These are phyloP conservation scores for Drosophila silvestris DNA, from an alignment of 2,888 invertebrate species.

Conservation along the genomic window DNA sequence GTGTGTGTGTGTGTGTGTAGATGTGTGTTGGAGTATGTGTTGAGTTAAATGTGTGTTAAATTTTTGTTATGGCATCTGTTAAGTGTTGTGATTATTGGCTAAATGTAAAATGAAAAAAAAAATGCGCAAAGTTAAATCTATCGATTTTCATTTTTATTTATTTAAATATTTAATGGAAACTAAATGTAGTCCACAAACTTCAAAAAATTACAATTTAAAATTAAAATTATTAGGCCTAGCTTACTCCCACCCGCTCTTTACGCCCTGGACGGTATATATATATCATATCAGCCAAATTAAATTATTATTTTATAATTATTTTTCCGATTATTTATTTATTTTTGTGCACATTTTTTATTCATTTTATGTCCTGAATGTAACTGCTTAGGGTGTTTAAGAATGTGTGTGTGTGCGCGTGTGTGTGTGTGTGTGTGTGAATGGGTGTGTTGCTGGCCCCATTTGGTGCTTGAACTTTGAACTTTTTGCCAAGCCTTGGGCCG, in stretches of 20 bases:
- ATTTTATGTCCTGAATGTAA: background rate
- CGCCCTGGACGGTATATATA: no score
- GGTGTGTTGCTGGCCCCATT: slow-evolving; percentile 26
- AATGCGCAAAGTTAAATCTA: no score
- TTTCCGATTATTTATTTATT: background rate
- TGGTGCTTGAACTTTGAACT: slow-evolving; percentile 73
- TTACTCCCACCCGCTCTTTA: no score
- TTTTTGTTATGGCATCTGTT: slow-evolving; percentile 65
- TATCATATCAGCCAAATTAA: background rate
- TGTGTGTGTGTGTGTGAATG: background rate
- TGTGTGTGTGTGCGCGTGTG: background rate
- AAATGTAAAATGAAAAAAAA: slow-evolving; percentile 59
- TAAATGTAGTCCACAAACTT: background rate
- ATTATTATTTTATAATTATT: background rate
- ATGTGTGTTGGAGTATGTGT: slow-evolving; percentile 20
- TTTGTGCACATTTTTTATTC: background rate
- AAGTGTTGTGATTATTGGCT: slow-evolving; percentile 76
- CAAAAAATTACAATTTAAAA: background rate
- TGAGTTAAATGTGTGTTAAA: slow-evolving; percentile 29
- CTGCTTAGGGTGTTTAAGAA: background rate
- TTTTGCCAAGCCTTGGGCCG: slow-evolving; percentile 46
- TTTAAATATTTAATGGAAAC: background rate
- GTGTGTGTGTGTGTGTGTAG: slow-evolving; percentile 14
- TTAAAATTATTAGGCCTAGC: no score
- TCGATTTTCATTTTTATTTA: background rate